phyloP scores from a whole-genome alignment of 2,797 vertebrate genomes.

The Morelia viridis region DNA sequence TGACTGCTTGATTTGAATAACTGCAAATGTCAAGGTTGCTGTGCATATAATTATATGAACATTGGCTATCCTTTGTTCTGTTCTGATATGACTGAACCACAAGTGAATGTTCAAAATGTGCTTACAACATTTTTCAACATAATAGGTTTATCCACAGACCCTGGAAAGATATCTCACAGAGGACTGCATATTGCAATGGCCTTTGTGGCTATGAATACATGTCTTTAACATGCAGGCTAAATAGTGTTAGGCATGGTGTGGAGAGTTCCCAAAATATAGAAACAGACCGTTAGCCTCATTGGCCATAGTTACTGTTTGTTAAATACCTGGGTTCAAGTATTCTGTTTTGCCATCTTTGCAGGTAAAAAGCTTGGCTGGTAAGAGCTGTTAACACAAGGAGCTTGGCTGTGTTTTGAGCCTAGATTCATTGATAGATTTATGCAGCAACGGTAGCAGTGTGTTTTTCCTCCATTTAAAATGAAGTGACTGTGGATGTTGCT shows the following conservation, averaged over 20 bases:
- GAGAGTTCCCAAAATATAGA: not conserved
- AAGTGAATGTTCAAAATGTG: conserved; percentile 29
- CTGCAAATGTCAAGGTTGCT: not conserved
- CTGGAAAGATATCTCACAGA: not conserved
- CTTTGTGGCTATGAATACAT: not conserved
- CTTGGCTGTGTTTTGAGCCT: not conserved
- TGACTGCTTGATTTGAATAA: not conserved
- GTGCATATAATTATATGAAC: not conserved
- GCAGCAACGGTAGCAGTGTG: not conserved
- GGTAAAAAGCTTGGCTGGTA: not conserved
- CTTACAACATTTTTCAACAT: conserved; percentile 2
- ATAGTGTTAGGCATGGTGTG: not conserved
- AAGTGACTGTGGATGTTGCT: not conserved
- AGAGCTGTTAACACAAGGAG: not conserved
- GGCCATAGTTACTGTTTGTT: not conserved
- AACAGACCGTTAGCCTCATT: not conserved
- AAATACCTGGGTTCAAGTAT: not conserved
- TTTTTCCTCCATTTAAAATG: not conserved
- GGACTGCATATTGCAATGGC: not conserved
- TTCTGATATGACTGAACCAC: not conserved
- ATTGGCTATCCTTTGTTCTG: not conserved
- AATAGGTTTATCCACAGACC: conserved; percentile 19
- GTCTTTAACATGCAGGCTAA: fast-evolving
- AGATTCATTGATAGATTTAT: not conserved
- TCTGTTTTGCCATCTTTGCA: not conserved